These are phyloP conservation scores for Magallana nippona DNA, from an alignment of 2,888 invertebrate species.

Conservation along the genomic window DNA sequence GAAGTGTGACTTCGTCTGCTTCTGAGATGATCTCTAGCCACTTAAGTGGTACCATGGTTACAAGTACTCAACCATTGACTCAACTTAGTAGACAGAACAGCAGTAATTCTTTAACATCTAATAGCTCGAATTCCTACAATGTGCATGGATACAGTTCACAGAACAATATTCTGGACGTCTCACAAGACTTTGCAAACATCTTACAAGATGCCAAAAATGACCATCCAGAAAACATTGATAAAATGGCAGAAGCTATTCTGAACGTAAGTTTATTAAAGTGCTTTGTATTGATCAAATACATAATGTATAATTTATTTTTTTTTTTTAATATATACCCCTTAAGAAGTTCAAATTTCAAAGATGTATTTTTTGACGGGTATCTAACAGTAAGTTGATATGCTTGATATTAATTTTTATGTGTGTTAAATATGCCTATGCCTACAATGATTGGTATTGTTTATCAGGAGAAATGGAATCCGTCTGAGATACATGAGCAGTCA, in stretches of 20 bases:
- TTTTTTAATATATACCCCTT: too few species aligned
- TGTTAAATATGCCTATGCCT: neutral
- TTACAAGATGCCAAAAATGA: constrained; percentile 41
- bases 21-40: neutral
- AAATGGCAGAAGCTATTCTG: constrained; percentile 42
- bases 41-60: neutral
- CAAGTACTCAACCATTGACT: neutral
- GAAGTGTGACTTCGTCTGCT: neutral
- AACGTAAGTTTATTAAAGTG: constrained; percentile 14
- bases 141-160: neutral
- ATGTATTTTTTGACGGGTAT: too few species aligned
- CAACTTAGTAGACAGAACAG: constrained; percentile 8
- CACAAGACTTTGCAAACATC: constrained; percentile 33
- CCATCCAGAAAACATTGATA: constrained; percentile 41
- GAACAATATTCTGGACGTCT: neutral
- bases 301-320: too few species aligned
- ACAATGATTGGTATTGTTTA: neutral
- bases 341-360: too few species aligned
- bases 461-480: constrained; percentile 12
- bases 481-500: neutral
- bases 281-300: too few species aligned
- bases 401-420: neutral
- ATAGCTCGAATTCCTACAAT: neutral
- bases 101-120: neutral
- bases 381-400: too few species aligned